Evolutionary conservation across 2,113 vertebrate genomes (phyloP).

Genomic region (Clarias macrocephalus): DNA sequence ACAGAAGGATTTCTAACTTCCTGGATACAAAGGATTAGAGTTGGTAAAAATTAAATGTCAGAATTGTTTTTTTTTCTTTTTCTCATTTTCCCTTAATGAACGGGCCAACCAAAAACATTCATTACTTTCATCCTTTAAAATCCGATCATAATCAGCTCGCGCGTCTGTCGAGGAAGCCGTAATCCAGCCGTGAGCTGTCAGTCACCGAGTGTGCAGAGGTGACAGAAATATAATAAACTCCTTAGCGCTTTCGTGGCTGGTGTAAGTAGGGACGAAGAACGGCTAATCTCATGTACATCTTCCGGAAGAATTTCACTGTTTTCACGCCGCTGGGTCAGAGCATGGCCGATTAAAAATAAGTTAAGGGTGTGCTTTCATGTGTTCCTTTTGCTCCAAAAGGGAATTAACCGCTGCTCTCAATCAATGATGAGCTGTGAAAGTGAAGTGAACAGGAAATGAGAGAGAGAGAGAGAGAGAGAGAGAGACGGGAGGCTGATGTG

Average conservation of each 20-base stretch:
- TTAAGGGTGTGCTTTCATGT: slow-evolving; percentile 69
- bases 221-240: not conserved
- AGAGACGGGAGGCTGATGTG: slow-evolving; percentile 59
- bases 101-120: slow-evolving; percentile 35
- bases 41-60: slow-evolving; percentile 1
- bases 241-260: not conserved
- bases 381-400: slow-evolving; percentile 59
- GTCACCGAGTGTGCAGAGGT: slow-evolving; percentile 1
- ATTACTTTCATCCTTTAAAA: slow-evolving; percentile 44
- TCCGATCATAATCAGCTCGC: slow-evolving; percentile 43
- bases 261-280: slow-evolving; percentile 7
- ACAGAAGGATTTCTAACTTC: not conserved
- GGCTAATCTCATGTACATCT: slow-evolving; percentile 44
- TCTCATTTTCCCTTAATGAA: not conserved
- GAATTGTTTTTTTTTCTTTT: not conserved
- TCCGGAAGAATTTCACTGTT: slow-evolving; percentile 62
- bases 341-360: slow-evolving; percentile 71
- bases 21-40: slow-evolving; percentile 28
- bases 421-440: slow-evolving; percentile 72
- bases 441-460: slow-evolving; percentile 64
- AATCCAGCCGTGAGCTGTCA: slow-evolving; percentile 3
- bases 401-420: slow-evolving; percentile 77
- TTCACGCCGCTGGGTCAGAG: slow-evolving; percentile 50
- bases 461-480: slow-evolving; percentile 30
- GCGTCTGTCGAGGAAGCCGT: slow-evolving; percentile 17